Evolutionary conservation across 2,888 invertebrate species (phyloP).

Genomic region (Drosophila buzzatii): DNA sequence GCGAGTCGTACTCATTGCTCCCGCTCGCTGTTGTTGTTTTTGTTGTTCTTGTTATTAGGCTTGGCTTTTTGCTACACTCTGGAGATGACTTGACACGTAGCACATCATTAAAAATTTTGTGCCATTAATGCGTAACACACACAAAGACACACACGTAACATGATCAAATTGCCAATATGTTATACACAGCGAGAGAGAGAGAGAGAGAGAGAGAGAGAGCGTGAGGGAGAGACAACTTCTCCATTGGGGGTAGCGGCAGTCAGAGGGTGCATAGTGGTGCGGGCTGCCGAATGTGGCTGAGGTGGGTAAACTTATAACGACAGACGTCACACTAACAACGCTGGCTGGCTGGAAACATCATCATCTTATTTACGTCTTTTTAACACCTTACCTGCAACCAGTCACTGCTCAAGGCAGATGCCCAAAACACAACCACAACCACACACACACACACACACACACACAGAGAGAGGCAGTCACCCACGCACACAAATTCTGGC

Average conservation of each 20-base stretch:
- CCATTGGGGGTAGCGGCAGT: conserved; percentile 32
- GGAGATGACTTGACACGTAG: conserved; percentile 82
- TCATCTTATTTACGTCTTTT: conserved; percentile 80
- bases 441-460: neutral
- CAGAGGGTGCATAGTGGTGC: neutral
- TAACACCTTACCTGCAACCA: conserved; percentile 66
- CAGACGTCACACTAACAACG: conserved; percentile 46
- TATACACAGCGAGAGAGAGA: conserved; percentile 44
- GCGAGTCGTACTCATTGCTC: conserved; percentile 35
- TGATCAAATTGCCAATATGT: conserved; percentile 81
- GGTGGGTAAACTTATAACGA: conserved; percentile 68
- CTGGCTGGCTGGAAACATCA: conserved; percentile 52
- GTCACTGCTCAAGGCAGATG: conserved; percentile 29
- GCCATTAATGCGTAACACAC: conserved; percentile 77
- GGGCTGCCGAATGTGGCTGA: neutral
- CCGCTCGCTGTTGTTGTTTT: conserved; percentile 3
- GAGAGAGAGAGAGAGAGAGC: no score
- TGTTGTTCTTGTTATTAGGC: conserved; percentile 60
- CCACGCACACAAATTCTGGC: conserved; percentile 36
- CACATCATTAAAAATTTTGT: conserved; percentile 81
- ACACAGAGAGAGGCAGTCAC: conserved; percentile 10
- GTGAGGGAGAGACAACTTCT: conserved; percentile 19
- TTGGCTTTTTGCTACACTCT: conserved; percentile 73
- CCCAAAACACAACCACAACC: conserved; percentile 26
- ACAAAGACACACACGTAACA: conserved; percentile 44